phyloP scores from a whole-genome alignment of 2,797 vertebrate species.

The Phalloptychus januarius region DNA sequence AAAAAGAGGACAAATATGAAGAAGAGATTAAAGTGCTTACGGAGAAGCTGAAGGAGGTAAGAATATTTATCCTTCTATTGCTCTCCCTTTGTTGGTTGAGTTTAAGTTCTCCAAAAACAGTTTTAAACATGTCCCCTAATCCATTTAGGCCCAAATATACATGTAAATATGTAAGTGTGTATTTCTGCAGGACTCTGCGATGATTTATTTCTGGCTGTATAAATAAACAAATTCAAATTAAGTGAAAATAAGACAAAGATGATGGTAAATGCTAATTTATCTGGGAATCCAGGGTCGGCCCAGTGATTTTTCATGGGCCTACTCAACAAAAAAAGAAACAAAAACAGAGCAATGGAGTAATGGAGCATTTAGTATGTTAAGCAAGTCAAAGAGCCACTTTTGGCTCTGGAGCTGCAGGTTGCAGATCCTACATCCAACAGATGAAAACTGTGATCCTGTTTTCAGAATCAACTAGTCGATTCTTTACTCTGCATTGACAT shows the following conservation, averaged over 20 bases:
- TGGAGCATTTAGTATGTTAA: no score
- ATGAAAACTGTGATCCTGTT: no score
- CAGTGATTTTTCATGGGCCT: no score
- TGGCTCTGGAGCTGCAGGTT: no score
- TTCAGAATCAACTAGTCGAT: no score
- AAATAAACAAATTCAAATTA: background rate
- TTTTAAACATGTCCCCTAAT: background rate
- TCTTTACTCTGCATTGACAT: no score
- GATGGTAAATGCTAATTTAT: background rate
- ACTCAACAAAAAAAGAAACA: no score
- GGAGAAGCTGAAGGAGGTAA: constrained; percentile 96
- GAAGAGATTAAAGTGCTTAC: constrained; percentile 95
- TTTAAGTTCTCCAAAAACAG: background rate
- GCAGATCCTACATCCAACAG: no score
- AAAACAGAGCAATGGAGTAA: no score
- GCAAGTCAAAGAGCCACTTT: no score
- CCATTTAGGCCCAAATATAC: background rate
- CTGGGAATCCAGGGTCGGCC: no score
- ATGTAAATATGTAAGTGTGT: background rate
- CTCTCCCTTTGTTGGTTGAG: background rate
- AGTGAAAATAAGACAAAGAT: background rate
- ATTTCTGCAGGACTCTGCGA: background rate
- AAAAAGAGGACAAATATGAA: constrained; percentile 98
- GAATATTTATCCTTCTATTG: constrained; percentile 27
- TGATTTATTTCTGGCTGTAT: background rate